A percentile compares a stretch with the other conserved stretches of the same genome.
Evolutionary conservation across 1,140 invertebrate species (phyloP).

Genomic region (Polyergus mexicanus): DNA sequence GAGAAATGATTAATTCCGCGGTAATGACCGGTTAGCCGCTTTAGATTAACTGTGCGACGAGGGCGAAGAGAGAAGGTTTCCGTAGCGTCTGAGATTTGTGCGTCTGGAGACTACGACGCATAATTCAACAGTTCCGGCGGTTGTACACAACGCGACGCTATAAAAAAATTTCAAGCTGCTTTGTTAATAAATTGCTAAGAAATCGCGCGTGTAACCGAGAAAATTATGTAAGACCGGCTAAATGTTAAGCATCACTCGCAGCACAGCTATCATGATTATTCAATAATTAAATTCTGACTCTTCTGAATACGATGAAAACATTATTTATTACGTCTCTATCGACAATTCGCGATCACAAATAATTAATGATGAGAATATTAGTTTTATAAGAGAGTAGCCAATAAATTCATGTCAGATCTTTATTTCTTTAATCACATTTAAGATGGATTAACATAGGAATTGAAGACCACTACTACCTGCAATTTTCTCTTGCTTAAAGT

Average conservation of each 20-base stretch:
- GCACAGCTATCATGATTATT: conserved; percentile 32
- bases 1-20: conserved; percentile 81
- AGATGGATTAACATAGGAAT: background rate
- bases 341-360: background rate
- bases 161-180: conserved; percentile 49
- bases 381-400: background rate
- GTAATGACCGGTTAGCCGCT: conserved; percentile 80
- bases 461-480: background rate
- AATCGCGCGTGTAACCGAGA: background rate
- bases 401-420: background rate
- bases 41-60: conserved; percentile 76
- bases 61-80: conserved; percentile 51
- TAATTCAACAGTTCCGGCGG: conserved; percentile 76
- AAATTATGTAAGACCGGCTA: conserved; percentile 32
- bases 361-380: background rate
- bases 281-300: background rate
- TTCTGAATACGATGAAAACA: background rate
- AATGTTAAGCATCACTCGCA: conserved; percentile 13
- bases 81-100: conserved; percentile 78
- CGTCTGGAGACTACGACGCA: conserved; percentile 76
- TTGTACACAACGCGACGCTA: background rate
- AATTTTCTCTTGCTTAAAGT: background rate
- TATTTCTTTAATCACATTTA: background rate
- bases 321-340: conserved; percentile 3
- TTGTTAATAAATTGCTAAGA: conserved; percentile 46